Conservation (phyloP, 2,888 invertebrate species). For the Nomada lathburiana region DNA sequence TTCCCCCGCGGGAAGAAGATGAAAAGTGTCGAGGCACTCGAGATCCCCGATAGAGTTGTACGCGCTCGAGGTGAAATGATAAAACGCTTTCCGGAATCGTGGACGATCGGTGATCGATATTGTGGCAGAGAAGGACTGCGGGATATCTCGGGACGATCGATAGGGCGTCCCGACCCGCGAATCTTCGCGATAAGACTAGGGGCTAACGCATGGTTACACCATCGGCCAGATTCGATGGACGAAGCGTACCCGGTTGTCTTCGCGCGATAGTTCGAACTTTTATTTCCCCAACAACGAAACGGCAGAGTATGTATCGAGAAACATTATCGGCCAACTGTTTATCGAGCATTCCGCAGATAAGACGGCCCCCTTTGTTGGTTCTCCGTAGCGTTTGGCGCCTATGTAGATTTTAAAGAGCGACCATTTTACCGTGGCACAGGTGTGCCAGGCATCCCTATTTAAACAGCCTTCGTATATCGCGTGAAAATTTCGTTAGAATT, state of each 20-base stretch:
- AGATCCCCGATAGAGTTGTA: constrained; percentile 10
- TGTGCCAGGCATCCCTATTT: constrained; percentile 34
- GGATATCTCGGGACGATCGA: constrained; percentile 39
- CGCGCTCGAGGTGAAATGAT: constrained; percentile 14
- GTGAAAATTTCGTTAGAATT: constrained; percentile 20
- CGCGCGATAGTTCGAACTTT: constrained; percentile 26
- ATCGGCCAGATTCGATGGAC: constrained; percentile 4
- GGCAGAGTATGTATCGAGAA: constrained; percentile 62
- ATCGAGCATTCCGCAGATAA: constrained; percentile 73
- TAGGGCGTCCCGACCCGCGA: constrained; percentile 1
- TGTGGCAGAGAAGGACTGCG: constrained; percentile 12
- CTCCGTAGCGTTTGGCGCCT: constrained; percentile 37
- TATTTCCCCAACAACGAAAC: constrained; percentile 33
- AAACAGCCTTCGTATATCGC: constrained; percentile 11
- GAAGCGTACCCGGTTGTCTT: constrained; percentile 8
- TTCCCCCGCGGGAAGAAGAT: neutral
- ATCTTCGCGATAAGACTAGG: constrained; percentile 25
- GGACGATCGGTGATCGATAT: constrained; percentile 4
- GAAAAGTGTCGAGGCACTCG: constrained; percentile 4
- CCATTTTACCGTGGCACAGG: constrained; percentile 35
- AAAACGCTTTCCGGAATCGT: constrained; percentile 34
- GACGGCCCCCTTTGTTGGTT: constrained; percentile 33
- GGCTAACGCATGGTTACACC: constrained; percentile 4
- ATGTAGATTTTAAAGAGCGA: constrained; percentile 35
- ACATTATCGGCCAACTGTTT: constrained; percentile 68